Percentiles rank a stretch among this genome's conserved stretches.
phyloP scores from a whole-genome alignment of 2,113 vertebrate species.

The Gasterosteus aculeatus region DNA sequence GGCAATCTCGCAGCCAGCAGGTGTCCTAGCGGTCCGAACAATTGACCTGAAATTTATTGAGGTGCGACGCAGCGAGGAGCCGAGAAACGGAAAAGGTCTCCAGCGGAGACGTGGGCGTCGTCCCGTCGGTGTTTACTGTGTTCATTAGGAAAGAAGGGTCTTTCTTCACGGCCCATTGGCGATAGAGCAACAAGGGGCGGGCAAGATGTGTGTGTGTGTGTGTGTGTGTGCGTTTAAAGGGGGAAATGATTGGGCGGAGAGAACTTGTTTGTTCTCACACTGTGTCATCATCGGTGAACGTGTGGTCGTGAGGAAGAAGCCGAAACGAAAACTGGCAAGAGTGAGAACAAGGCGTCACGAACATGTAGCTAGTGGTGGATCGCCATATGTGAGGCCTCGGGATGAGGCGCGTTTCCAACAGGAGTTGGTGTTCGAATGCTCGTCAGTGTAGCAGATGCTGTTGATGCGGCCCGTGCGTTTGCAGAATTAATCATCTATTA shows the following conservation, averaged over 20 bases:
- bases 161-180: constrained; percentile 48
- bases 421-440: neutral
- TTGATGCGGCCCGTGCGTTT: neutral
- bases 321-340: constrained; percentile 29
- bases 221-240: neutral
- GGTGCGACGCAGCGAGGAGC: constrained; percentile 58
- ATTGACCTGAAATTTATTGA: constrained; percentile 72
- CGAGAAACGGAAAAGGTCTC: constrained; percentile 55
- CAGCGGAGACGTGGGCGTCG: constrained; percentile 43
- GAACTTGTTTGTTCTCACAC: constrained; percentile 56
- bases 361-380: neutral
- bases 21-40: constrained; percentile 72
- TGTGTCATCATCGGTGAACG: constrained; percentile 60
- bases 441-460: constrained; percentile 2
- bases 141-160: constrained; percentile 59
- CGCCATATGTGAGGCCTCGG: no score
- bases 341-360: neutral
- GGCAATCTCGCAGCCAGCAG: constrained; percentile 58
- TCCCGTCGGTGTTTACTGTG: constrained; percentile 58
- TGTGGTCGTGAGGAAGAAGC: constrained; percentile 28
- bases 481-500: neutral
- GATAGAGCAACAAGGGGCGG: constrained; percentile 49
- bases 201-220: constrained; percentile 12
- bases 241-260: constrained; percentile 14
- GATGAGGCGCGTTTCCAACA: neutral